Evolutionary conservation across 2,888 invertebrate species (phyloP).

Genomic region (Cerastis rubricosa): DNA sequence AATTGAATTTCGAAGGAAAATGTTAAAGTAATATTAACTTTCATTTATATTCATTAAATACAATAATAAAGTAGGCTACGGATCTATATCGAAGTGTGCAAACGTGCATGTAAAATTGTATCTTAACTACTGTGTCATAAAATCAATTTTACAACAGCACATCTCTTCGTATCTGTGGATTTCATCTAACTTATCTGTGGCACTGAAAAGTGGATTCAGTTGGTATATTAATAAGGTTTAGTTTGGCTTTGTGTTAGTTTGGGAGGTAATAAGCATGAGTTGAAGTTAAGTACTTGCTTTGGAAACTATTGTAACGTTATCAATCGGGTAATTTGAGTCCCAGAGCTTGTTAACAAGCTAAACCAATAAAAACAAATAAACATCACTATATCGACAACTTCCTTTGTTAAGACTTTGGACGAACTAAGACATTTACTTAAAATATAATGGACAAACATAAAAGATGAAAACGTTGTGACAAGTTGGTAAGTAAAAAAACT

Average conservation of each 20-base stretch:
- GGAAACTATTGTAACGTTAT: constrained; percentile 63
- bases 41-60: constrained; percentile 83
- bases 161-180: constrained; percentile 46
- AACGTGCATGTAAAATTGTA: constrained; percentile 64
- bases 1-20: constrained; percentile 74
- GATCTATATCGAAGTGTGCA: constrained; percentile 69
- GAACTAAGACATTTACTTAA: neutral
- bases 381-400: neutral
- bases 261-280: constrained; percentile 58
- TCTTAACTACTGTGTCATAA: constrained; percentile 63
- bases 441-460: too few relatives aligned
- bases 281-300: constrained; percentile 64
- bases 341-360: constrained; percentile 39
- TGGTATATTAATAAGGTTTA: constrained; percentile 38
- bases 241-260: constrained; percentile 28
- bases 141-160: constrained; percentile 62
- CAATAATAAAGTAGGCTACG: constrained; percentile 78
- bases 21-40: constrained; percentile 78
- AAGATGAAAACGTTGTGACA: neutral
- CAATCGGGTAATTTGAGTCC: constrained; percentile 64
- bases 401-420: neutral
- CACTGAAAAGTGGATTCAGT: constrained; percentile 37
- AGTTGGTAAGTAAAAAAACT: neutral
- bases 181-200: constrained; percentile 53
- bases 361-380: constrained; percentile 1